A percentile compares a stretch with the other conserved stretches of the same genome.
Evolutionary conservation across 2,888 invertebrate species (phyloP).

Genomic region (Mesochorus sp.): DNA sequence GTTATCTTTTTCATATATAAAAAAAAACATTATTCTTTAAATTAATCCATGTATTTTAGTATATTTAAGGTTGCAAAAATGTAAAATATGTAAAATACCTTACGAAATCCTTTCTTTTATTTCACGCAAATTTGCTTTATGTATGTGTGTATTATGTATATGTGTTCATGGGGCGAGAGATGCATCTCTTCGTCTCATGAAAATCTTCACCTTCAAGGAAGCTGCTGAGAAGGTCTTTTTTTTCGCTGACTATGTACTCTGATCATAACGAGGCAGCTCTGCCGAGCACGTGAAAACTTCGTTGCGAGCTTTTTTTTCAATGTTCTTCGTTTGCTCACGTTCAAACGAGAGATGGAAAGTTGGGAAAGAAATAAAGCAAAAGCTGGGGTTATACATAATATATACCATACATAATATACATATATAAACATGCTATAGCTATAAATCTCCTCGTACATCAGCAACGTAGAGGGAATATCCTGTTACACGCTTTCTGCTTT

Average conservation of each 20-base stretch:
- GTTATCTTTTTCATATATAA: not conserved
- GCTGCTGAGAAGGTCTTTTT: not conserved
- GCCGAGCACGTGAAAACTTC: slow-evolving; percentile 37
- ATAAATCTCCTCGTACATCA: slow-evolving; percentile 13
- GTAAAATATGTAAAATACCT: no score
- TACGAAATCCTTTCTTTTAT: not conserved
- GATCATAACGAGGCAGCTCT: slow-evolving; percentile 35
- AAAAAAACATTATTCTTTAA: not conserved
- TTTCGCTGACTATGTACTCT: slow-evolving; percentile 10
- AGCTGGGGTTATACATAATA: not conserved
- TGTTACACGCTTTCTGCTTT: slow-evolving; percentile 60
- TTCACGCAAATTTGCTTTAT: not conserved
- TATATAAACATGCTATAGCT: not conserved
- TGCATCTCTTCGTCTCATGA: not conserved
- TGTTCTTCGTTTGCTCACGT: not conserved
- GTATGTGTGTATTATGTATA: not conserved
- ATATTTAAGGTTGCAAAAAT: no score
- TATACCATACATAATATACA: not conserved
- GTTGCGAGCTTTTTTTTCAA: not conserved
- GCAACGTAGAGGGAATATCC: slow-evolving; percentile 33
- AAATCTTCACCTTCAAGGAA: slow-evolving; percentile 2
- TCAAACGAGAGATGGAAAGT: slow-evolving; percentile 7
- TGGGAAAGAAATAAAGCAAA: not conserved
- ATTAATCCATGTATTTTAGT: no score
- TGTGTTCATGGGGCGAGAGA: not conserved